phyloP scores from a whole-genome alignment of 2,888 invertebrate species.

The Notodromas monacha region DNA sequence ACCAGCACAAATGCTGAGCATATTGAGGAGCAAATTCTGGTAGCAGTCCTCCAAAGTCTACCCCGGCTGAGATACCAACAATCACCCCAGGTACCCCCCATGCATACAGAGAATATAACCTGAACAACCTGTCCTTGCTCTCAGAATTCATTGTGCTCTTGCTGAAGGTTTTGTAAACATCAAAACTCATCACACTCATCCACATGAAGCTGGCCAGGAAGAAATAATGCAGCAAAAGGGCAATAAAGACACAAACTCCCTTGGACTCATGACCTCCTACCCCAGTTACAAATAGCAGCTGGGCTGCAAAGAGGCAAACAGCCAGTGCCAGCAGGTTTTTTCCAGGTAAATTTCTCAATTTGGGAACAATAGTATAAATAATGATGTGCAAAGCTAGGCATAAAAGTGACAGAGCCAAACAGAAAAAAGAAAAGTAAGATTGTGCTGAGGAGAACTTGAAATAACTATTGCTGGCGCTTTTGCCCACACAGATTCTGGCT shows the following conservation, averaged over 20 bases:
- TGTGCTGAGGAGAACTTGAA: conserved; percentile 11
- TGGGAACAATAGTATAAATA: conserved; percentile 13
- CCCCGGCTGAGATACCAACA: conserved; percentile 11
- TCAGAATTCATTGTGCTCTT: background rate
- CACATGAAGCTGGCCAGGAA: conserved; percentile 18
- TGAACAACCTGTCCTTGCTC: conserved; percentile 8
- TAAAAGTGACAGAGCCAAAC: conserved; percentile 14
- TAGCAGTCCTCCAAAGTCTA: conserved; percentile 10
- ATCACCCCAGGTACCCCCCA: conserved; percentile 16
- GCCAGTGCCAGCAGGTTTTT: conserved; percentile 16
- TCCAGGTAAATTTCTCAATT: conserved; percentile 16
- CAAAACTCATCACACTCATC: conserved; percentile 19
- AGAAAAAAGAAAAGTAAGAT: conserved; percentile 13
- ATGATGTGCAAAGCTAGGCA: conserved; percentile 14
- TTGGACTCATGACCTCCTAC: conserved; percentile 8
- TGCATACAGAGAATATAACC: conserved; percentile 15
- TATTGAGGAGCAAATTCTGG: conserved; percentile 9
- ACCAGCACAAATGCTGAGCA: conserved; percentile 15
- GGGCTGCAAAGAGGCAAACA: conserved; percentile 15
- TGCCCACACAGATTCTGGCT: conserved; percentile 11
- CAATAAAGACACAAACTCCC: conserved; percentile 12
- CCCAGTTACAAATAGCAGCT: conserved; percentile 14
- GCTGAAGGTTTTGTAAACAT: conserved; percentile 17
- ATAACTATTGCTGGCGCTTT: conserved; percentile 8
- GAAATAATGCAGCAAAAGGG: conserved; percentile 16